Percentiles rank a stretch among this genome's conserved stretches.
phyloP scores from a whole-genome alignment of 64 coral and sea anemone genomes.

The Platygyra sinensis region DNA sequence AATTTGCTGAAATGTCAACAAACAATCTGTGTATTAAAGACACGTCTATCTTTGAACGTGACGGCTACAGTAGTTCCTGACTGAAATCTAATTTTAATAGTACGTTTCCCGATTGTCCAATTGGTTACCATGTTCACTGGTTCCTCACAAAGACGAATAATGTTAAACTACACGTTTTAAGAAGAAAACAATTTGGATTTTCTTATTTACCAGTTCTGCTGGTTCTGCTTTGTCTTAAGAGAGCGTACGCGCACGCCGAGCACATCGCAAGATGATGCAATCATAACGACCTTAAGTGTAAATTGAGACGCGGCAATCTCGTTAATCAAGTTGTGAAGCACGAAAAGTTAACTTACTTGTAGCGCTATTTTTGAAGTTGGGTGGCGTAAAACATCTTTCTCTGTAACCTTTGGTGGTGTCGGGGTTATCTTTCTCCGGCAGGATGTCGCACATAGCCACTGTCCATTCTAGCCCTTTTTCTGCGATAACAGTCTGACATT shows the following conservation, averaged over 20 bases:
- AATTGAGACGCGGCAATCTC: neutral
- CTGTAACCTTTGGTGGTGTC: slow-evolving; percentile 17
- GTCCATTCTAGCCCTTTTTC: slow-evolving; percentile 16
- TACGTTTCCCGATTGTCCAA: neutral
- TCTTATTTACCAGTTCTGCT: too few relatives aligned
- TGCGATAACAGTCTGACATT: neutral
- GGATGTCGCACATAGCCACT: slow-evolving; percentile 43
- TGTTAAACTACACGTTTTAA: neutral
- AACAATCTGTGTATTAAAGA: too few relatives aligned
- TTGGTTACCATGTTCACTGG: neutral
- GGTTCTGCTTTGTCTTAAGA: too few relatives aligned
- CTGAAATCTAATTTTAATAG: too few relatives aligned
- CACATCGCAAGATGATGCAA: too few relatives aligned
- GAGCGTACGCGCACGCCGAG: too few relatives aligned
- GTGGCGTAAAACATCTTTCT: slow-evolving; percentile 54
- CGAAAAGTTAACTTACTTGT: slow-evolving; percentile 22
- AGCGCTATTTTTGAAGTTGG: slow-evolving; percentile 37
- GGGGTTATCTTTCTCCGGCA: slow-evolving; percentile 54
- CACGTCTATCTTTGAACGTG: too few relatives aligned
- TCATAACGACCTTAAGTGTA: neutral
- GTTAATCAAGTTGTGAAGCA: neutral
- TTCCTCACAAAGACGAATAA: neutral
- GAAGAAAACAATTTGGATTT: neutral
- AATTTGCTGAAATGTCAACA: too few relatives aligned
- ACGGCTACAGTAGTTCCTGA: too few relatives aligned